Base-by-base conservation (phyloP, 2,888 invertebrate genomes). In the Morpho deidamia region DNA sequence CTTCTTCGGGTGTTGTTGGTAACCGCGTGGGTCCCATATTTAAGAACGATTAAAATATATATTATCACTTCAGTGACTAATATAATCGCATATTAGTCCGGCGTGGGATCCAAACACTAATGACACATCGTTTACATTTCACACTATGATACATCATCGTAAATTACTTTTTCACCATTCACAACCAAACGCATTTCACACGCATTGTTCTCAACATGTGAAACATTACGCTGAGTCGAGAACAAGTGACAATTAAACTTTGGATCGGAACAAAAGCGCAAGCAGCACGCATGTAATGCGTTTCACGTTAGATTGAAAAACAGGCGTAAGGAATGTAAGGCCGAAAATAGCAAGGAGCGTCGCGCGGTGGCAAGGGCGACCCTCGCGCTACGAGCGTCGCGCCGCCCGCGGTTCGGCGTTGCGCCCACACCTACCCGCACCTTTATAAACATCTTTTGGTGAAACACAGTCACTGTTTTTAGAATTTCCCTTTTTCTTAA, bases 301-400 rank as follows among this genome's bases (percentile, higher is more conserved):
- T 83, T 87, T 78, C 84, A 84, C 85, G 83, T 87, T 85, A 83
- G 86, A 86, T 86, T 86, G 86, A 82, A 89, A 88, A 87, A 84
- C 87, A 87, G 80, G 81, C 77, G 81, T 70, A 77, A 81, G 88
- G 88, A 88, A 89, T 88, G 87, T 76, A 83, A 80, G 76, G 83
- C 84, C 82, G 76, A 86, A 89, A 89, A 89, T 89, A 89, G 88
- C 86, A 74, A 79, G 82, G 75, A 85, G 83, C 84, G 83, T 81
- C 85, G 67, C 61, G 65, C 65, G 63, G 56, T 59, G 78, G 78
- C 75, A 85, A 88, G 86, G 87, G 87, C 84, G 85, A 81, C 81
- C 81, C 83, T 78, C 81, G 81, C 74, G 75, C 76, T 71, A 69
- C 76, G 72, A 39, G 53, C 67, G 66, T 67, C 33, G 54, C 57